Evolutionary conservation across 2,797 vertebrate species (phyloP), one percentile per base, ranked within the genome.

Genomic region (Anableps anableps): DNA sequence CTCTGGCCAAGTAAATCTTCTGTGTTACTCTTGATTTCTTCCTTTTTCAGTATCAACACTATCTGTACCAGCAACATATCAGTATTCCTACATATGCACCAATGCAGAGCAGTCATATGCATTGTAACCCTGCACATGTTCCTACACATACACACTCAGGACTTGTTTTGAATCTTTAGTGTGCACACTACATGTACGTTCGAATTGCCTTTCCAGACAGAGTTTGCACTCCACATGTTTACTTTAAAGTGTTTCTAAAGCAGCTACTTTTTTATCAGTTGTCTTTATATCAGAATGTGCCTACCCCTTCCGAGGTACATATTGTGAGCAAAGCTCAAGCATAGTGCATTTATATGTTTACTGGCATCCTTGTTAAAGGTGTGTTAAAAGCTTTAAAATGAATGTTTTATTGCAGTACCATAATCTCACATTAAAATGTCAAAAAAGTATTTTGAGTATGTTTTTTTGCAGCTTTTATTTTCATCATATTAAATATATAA

Each of bases 211-310:
- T 93, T 93, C 85, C 80, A 86, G 89, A 93, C 89, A 90, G 89
- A 89, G 93, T 93, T 94, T 94, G 93, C 92, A 93, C 94, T 94
- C 92, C 81, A 90, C 81, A 82, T 90, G 91, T 93, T 93, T 92
- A 94, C 92, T 92, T 80, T 91, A n/a, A 91, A 81, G 78, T 91
- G 76, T 92, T 92, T 83, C 79, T 77, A 77, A 93, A 94, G 92
- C 93, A 94, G 91, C 93, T 92, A 85, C 77, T 86, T 78, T 34
- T 88, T 60, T 83, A 86, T 72, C 62, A 66, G 58, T 83, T 75
- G 53, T 88, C 58, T 85, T 85, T 86, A 68, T 83, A 82, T 80
- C 72, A 80, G 60, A 83, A 80, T 85, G 77, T 78, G 75, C 74
- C 88, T 55, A 19, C 53, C 83, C 60, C 88, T 82, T 79, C 45